Base-by-base conservation (phyloP, 2,113 vertebrate genomes). In the Lagopus leucura region DNA sequence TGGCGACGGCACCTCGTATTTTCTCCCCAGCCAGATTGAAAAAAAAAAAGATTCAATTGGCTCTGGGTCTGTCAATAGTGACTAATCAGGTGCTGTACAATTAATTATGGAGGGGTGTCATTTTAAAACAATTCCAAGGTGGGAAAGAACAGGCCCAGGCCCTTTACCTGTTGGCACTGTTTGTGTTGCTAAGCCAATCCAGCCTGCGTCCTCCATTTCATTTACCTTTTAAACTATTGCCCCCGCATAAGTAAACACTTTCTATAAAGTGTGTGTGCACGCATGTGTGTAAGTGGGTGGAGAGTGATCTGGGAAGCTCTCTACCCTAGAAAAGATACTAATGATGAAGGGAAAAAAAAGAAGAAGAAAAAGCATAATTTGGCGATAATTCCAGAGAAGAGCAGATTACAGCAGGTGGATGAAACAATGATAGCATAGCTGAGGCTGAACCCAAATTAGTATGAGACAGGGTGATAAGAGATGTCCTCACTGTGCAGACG, bases 131-230 rank as follows among this genome's bases (percentile, higher is more conserved):
- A 95, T 96, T 95, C 95, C 50, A 77, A 92, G 95, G 93, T 95
- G 94, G 94, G 95, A 96, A 95, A 94, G 90, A 95, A 94, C 96
- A 95, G 88, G 94, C 92, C 94, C 83, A 88, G 93, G 93, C 95
- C 86, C 90, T 95, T 97, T 95, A 90, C 96, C 96, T 94, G 82
- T 93, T 97, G 96, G 93, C 86, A 86, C 92, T 96, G 88, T 97
- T 97, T 97, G 95, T 97, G 96, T 96, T 96, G 95, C 96, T 97
- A 97, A 97, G 94, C 94, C 95, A 94, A 94, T 95, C 90, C 93
- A 96, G 88, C 86, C 88, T 94, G 90, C 77, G 88, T 95, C 92
- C 93, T 88, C 90, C 95, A 72, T 94, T 96, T 94, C 92, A 90
- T 96, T 96, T 95, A 95, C 93, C 94, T 96, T 95, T 95, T 95